Conservation (phyloP, 2,888 invertebrate species). For the Trypoxylon attenuatum region DNA sequence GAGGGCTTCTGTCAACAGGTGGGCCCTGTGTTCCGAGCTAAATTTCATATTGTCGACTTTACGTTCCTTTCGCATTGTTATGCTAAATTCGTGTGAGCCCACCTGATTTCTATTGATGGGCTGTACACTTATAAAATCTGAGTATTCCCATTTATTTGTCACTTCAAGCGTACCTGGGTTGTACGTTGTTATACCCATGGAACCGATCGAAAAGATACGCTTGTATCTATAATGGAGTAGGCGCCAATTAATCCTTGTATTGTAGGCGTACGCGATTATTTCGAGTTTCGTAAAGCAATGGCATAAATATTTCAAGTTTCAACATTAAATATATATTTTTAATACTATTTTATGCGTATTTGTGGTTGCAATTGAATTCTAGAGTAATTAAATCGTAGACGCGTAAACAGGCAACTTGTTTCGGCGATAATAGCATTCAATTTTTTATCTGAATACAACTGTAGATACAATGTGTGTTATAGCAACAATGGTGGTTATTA, state of each 20-base stretch:
- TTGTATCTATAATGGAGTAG: slow-evolving; percentile 83
- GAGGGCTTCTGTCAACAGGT: slow-evolving; percentile 94
- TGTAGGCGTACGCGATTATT: too few species aligned
- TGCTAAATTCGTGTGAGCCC: slow-evolving; percentile 83
- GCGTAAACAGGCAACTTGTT: too few species aligned
- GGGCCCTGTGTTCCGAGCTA: slow-evolving; percentile 94
- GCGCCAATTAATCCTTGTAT: neutral
- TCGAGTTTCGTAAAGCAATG: too few species aligned
- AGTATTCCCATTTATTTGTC: slow-evolving; percentile 95
- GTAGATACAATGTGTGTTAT: too few species aligned
- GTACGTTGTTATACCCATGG: slow-evolving; percentile 96
- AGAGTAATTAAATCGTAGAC: too few species aligned
- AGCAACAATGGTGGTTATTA: too few species aligned
- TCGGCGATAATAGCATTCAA: too few species aligned
- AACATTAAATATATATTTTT: too few species aligned
- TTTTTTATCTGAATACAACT: too few species aligned
- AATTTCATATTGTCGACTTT: slow-evolving; percentile 97
- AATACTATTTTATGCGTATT: too few species aligned
- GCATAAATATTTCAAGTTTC: too few species aligned
- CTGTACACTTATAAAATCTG: slow-evolving; percentile 85
- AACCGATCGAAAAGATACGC: slow-evolving; percentile 96
- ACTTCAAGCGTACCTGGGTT: slow-evolving; percentile 92
- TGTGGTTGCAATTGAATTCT: too few species aligned
- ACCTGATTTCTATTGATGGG: slow-evolving; percentile 76
- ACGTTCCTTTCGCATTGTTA: slow-evolving; percentile 91